Evolutionary conservation across 2,888 invertebrate genomes (phyloP), one percentile per base, ranked within the genome.

Genomic region (Idaea dimidiata): DNA sequence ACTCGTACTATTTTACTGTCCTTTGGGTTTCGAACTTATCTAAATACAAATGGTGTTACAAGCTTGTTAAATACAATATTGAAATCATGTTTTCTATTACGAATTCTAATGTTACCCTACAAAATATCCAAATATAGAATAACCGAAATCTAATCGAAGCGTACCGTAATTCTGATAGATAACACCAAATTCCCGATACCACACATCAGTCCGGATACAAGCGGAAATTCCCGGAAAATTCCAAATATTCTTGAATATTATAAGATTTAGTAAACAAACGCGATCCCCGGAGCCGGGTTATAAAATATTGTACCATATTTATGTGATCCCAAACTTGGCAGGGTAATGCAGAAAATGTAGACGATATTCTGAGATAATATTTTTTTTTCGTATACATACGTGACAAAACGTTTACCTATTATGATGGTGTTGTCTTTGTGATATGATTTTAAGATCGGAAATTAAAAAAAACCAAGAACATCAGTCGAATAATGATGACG

Each of bases 321-420:
- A n/a, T 24, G 61, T 58, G 65, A 58, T 59, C 57, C 17, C 43
- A 61, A 62, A 62, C 65, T 65, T 58, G 43, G 60, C 58, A 63
- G 63, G 63, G 66, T 70, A 65, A 67, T 68, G 62, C 59, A 55
- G 57, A 58, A n/a, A 24, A 43, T 43, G 43, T 43, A 10, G 43
- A 14, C 8, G 43, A 43, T 43, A 43, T 43, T 43, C 10, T 14
- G 8, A 43, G 10, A 43, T 43, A 14, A 14, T 43, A 14, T 8
- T 43, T 43, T 5, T 33, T 33, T 43, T 43, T 43, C 1, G 43
- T 43, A 43, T 43, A 33, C 33, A 7, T 33, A 43, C 43, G 43
- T 43, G 43, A 43, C 43, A 43, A 43, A 43, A 43, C 43, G 10
- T 43, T 43, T 14, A 43, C 43, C 43, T 43, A 43, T 43, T 43